Percentiles rank a stretch among this genome's conserved stretches.
These are phyloP conservation scores for Tetragonisca angustula DNA, from an alignment of 2,888 invertebrate species.

Conservation along the genomic window DNA sequence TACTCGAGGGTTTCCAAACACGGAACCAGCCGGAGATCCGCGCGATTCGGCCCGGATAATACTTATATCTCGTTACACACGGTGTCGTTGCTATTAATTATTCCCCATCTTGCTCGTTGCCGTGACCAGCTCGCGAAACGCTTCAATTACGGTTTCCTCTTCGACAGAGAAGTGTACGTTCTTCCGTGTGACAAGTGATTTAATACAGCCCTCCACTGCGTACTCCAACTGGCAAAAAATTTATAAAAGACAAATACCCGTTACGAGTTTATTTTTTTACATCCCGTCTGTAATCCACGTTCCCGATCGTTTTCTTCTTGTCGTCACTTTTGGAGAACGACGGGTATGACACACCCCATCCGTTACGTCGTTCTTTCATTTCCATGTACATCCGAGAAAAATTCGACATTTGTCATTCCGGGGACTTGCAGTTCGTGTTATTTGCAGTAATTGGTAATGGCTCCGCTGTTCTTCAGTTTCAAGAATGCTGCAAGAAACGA, in stretches of 20 bases:
- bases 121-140: constrained; percentile 27
- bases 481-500: constrained; percentile 30
- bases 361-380: background rate
- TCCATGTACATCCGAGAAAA: background rate
- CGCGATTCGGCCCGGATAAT: constrained; percentile 42
- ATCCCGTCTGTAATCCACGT: background rate
- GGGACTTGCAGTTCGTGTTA: background rate
- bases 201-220: constrained; percentile 16
- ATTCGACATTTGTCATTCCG: background rate
- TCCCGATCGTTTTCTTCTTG: background rate
- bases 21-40: constrained; percentile 23
- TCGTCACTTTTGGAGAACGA: background rate
- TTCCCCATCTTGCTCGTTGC: constrained; percentile 30
- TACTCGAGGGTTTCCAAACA: constrained; percentile 44
- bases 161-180: constrained; percentile 6
- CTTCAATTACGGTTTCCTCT: constrained; percentile 47
- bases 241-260: constrained; percentile 43
- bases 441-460: background rate
- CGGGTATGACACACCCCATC: background rate
- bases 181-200: constrained; percentile 43
- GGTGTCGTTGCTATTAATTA: constrained; percentile 53
- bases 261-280: constrained; percentile 24
- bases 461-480: constrained; percentile 1
- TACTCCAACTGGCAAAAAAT: constrained; percentile 28
- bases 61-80: constrained; percentile 43